Conservation (phyloP, 2,113 vertebrate species). For the Psammodynastes pulverulentus region DNA sequence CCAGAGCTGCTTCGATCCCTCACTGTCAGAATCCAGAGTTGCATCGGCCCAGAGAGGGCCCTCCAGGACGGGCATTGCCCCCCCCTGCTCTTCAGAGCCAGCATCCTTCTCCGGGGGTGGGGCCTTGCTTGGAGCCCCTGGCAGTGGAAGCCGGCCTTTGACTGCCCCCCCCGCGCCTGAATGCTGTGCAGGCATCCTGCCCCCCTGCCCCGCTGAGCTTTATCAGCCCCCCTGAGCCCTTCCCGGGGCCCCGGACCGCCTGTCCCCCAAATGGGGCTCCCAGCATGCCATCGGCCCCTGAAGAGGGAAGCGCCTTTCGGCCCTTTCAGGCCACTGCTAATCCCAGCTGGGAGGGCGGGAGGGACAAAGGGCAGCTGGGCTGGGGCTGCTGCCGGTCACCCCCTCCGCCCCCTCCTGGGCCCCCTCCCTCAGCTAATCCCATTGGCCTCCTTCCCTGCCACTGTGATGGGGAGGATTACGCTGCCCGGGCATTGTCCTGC, state of each 20-base stretch:
- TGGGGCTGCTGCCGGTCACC: not conserved
- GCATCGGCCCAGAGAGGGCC: too few species aligned
- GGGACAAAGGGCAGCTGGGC: not conserved
- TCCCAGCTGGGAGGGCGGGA: not conserved
- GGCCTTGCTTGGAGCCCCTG: not conserved
- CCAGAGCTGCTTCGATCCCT: not conserved
- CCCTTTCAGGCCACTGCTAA: not conserved
- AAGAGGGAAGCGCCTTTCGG: not conserved
- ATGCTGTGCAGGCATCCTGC: too few species aligned
- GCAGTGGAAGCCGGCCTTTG: not conserved
- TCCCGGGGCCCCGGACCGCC: not conserved
- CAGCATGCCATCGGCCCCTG: not conserved
- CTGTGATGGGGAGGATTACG: not conserved
- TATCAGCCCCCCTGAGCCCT: not conserved
- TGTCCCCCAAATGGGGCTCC: not conserved
- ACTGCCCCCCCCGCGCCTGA: fast-evolving
- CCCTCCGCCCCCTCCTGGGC: fast-evolving
- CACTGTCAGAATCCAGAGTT: not conserved
- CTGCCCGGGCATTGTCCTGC: not conserved
- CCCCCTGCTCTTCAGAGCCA: not conserved
- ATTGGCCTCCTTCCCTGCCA: not conserved
- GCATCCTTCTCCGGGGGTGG: not conserved
- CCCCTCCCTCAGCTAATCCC: not conserved
- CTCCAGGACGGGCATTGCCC: not conserved
- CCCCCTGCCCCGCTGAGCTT: too few species aligned